Base-by-base conservation (phyloP, 2,888 invertebrate species). In the Esperia sulphurella region DNA sequence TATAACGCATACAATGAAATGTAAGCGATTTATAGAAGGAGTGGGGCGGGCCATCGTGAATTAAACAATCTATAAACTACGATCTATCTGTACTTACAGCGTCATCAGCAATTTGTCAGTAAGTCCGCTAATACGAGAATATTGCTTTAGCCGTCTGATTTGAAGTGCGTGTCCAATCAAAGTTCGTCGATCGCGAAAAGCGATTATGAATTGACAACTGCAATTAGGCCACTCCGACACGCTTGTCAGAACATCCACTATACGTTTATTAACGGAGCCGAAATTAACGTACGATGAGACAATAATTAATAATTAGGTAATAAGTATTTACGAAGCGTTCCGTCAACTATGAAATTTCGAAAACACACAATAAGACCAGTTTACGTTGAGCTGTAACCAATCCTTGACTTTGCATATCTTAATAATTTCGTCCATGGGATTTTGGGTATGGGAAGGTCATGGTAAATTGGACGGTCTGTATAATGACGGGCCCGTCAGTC, bases 401-500 rank as follows among this genome's bases (percentile, higher is more conserved):
- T 63, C 56, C 67, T 61, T 70, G 58, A 64, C 63, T 58, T 62
- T 49, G 72, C 71, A 21, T 21, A 21, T 21, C 21, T 21, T 21
- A 21, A 21, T 21, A 5, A 5, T 21, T 21, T 21, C 60, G 71
- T 74, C 64, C 52, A 58, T 72, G 53, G 63, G 65, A 63, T 57
- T 61, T 63, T 66, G 68, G 68, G 70, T 64, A 64, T 60, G 55
- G 55, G 58, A 55, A 61, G 84, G 68, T 78, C 81, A 67, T 50
- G 51, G 49, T 72, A 71, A 51, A 61, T 51, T 83, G 85, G 85
- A 54, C 72, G 75, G 55, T 59, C 63, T 54, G 57, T 54, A 68
- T 86, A 85, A 87, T 86, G 85, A 85, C 74, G 78, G 79, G 68
- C 70, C 80, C 83, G 84, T 86, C 87, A 81, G 75, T 81, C 76